These are phyloP conservation scores for Furcifer pardalis DNA, from an alignment of 2,797 vertebrate species.

Conservation along the genomic window DNA sequence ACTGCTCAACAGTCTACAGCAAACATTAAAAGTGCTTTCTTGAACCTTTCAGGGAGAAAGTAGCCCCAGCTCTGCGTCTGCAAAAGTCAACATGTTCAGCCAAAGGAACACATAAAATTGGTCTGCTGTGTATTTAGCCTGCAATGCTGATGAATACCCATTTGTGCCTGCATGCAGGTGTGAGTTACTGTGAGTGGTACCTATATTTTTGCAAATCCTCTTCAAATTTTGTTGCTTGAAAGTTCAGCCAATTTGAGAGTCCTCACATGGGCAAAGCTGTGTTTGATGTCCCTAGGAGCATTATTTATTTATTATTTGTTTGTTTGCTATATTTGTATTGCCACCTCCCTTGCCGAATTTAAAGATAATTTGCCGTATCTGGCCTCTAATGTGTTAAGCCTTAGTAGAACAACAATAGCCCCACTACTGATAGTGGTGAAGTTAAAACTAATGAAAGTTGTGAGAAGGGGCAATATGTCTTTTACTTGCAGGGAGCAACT, in stretches of 20 bases:
- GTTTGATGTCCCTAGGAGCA: conserved; percentile 23
- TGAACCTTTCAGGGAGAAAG: conserved; percentile 4
- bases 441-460: conserved; percentile 48
- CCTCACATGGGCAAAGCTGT: conserved; percentile 3
- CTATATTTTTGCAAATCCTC: background rate
- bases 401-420: conserved; percentile 40
- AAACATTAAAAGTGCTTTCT: background rate
- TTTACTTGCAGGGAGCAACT: conserved; percentile 57
- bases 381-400: conserved; percentile 3
- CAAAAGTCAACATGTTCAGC: background rate
- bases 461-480: conserved; percentile 45
- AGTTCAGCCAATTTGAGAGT: conserved; percentile 24
- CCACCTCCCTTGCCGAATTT: too few species aligned
- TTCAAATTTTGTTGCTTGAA: conserved; percentile 25
- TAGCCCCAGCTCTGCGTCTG: background rate
- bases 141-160: conserved; percentile 2
- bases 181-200: background rate
- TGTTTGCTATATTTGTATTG: too few species aligned
- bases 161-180: background rate
- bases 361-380: conserved; percentile 21
- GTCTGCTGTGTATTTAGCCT: background rate
- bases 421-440: conserved; percentile 28
- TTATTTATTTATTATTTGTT: too few species aligned
- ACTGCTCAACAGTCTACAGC: background rate
- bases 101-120: conserved; percentile 3